A percentile compares a stretch with the other conserved stretches of the same genome.
These are phyloP conservation scores for Mesembrinibis cayennensis DNA, from an alignment of 2,113 vertebrate species.

Conservation along the genomic window DNA sequence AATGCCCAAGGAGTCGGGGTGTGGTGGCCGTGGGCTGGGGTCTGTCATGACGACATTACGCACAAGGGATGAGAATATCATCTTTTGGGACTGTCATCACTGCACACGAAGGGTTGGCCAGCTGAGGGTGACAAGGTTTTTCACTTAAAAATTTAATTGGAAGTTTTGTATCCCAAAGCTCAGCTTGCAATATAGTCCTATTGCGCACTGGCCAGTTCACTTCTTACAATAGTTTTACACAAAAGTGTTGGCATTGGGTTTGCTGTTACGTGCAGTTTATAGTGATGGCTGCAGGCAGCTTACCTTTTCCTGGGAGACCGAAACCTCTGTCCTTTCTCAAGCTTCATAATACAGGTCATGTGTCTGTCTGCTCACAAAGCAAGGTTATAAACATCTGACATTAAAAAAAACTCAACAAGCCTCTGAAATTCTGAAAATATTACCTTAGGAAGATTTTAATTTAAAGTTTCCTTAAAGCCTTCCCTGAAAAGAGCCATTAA, in stretches of 20 bases:
- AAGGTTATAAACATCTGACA: not conserved
- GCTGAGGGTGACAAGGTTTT: not conserved
- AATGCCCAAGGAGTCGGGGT: not conserved
- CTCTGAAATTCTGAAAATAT: not conserved
- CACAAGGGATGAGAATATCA: accelerated
- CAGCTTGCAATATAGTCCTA: not conserved
- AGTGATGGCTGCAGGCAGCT: not conserved
- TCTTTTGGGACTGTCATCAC: not conserved
- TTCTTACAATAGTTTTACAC: not conserved
- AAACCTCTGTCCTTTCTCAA: not conserved
- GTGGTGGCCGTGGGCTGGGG: accelerated
- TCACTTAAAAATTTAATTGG: not conserved
- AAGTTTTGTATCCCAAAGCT: not conserved
- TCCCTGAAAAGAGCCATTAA: not conserved
- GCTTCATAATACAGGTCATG: not conserved
- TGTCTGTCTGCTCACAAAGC: not conserved
- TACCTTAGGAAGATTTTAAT: not conserved
- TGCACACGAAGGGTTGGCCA: not conserved
- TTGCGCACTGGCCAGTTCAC: not conserved
- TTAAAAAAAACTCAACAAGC: not conserved
- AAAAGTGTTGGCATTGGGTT: accelerated
- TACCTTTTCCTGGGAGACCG: not conserved
- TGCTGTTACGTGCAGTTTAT: not conserved
- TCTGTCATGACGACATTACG: accelerated
- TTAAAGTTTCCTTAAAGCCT: not conserved